Evolutionary conservation across 2,113 vertebrate species (phyloP), one percentile per base, ranked within the genome.

Genomic region (Marmota flaviventris): DNA sequence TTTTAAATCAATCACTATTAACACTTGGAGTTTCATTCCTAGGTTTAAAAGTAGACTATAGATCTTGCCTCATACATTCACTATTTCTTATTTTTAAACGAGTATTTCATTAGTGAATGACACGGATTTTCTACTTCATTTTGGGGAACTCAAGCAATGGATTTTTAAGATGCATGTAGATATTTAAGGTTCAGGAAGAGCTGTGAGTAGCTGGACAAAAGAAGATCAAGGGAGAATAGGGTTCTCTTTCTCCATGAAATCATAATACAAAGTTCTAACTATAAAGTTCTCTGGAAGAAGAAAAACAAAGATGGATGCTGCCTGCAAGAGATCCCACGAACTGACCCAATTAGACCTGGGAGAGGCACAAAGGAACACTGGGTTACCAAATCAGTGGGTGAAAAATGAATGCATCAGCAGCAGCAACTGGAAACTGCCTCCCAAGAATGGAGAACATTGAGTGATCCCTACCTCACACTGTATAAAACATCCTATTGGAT

Each of bases 351-450:
- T 13, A 48, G 37, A 45, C 56, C 10, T 9, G 39, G 34, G 53
- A 56, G 0, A 4, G 29, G 17, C 53, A 11, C 7, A 39, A 42
- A 20, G 45, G 12, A 56, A 6, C 10, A 17, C 9, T 3, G 4
- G 5, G 5, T 3, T 27, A 4, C 22, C 20, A 37, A 8, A 32
- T 2, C 51, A 37, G 32, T 0, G 0, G 8, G 20, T 37, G 29
- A 34, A 53, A 42, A 12, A 27, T 0, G 3, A 5, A 29, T 4
- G 14, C 58, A 53, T 65, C 18, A 17, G 65, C 51, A 90, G 51
- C 32, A 39, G 27, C 0, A 0, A 37, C 11, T 11, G 51, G 53
- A 53, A 34, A 24, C 9, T 5, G 4, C 0, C 18, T 76, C 5
- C 18, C n/a, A 27, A 69, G 39, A 51, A 17, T 16, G 51, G 65